A percentile compares a stretch with the other conserved stretches of the same genome.
phyloP scores from a whole-genome alignment of 2,888 invertebrate genomes.

The Troides oblongomaculatus region DNA sequence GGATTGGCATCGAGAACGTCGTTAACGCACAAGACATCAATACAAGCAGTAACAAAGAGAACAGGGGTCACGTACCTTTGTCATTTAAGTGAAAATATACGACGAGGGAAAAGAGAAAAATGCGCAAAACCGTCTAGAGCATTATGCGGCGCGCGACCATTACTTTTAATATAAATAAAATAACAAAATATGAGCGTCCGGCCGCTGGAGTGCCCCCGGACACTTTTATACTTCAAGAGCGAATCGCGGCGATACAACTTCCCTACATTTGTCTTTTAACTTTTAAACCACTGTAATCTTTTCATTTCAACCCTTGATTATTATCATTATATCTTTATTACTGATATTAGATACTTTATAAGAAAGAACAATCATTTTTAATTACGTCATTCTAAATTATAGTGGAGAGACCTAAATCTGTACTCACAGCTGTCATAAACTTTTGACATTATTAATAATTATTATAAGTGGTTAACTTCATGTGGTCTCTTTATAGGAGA shows the following conservation, averaged over 20 bases:
- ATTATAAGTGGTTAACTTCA: too few relatives aligned
- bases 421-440: too few relatives aligned
- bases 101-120: conserved; percentile 73
- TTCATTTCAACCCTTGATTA: conserved; percentile 29
- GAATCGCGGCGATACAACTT: conserved; percentile 45
- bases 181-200: conserved; percentile 81
- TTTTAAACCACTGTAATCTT: conserved; percentile 37
- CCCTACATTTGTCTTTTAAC: conserved; percentile 53
- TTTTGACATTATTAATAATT: too few relatives aligned
- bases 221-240: conserved; percentile 76
- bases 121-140: conserved; percentile 73
- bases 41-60: conserved; percentile 51
- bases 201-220: conserved; percentile 76
- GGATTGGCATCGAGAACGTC: conserved; percentile 19
- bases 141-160: conserved; percentile 75
- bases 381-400: too few relatives aligned
- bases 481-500: too few relatives aligned
- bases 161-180: conserved; percentile 81
- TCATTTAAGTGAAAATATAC: conserved; percentile 80
- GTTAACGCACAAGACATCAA: conserved; percentile 23
- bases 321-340: background rate
- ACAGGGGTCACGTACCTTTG: conserved; percentile 71
- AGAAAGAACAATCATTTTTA: too few relatives aligned
- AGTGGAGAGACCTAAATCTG: too few relatives aligned
- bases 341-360: too few relatives aligned